phyloP scores from a whole-genome alignment of 2,888 invertebrate genomes.

The Stenurella melanura region DNA sequence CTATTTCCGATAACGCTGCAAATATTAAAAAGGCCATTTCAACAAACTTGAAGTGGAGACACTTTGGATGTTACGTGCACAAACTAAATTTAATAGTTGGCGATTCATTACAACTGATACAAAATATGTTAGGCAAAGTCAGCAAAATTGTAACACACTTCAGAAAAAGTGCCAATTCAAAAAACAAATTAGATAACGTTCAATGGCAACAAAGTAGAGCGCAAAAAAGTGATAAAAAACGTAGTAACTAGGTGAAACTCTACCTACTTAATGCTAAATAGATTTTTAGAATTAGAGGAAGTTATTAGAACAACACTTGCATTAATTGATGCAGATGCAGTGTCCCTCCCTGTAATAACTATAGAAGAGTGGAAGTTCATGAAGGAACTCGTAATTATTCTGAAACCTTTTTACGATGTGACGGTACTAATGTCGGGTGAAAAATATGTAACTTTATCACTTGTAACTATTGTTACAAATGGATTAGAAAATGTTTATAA shows the following conservation, averaged over 20 bases:
- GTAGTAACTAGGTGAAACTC: constrained; percentile 29
- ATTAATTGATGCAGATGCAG: constrained; percentile 18
- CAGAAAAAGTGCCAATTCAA: constrained; percentile 23
- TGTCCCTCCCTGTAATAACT: constrained; percentile 3
- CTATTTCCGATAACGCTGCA: constrained; percentile 19
- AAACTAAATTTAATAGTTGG: constrained; percentile 15
- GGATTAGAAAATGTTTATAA: constrained; percentile 27
- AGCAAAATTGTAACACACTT: constrained; percentile 33
- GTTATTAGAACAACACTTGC: constrained; percentile 18
- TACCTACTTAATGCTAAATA: constrained; percentile 20
- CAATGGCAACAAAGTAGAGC: constrained; percentile 7
- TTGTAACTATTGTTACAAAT: constrained; percentile 32
- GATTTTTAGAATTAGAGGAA: constrained; percentile 31
- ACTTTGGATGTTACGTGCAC: constrained; percentile 19
- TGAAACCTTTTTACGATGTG: constrained; percentile 30
- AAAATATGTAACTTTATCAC: constrained; percentile 26
- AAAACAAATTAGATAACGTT: constrained; percentile 22
- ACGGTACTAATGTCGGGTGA: constrained; percentile 31
- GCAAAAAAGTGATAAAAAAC: constrained; percentile 31
- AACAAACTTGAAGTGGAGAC: constrained; percentile 26
- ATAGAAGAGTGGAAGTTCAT: constrained; percentile 31
- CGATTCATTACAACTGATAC: constrained; percentile 18
- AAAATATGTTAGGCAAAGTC: constrained; percentile 21
- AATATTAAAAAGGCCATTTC: constrained; percentile 31
- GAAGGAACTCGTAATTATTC: constrained; percentile 21